Evolutionary conservation across 2,113 vertebrate species (phyloP).

Genomic region (Sinocyclocheilus anshuiensis): DNA sequence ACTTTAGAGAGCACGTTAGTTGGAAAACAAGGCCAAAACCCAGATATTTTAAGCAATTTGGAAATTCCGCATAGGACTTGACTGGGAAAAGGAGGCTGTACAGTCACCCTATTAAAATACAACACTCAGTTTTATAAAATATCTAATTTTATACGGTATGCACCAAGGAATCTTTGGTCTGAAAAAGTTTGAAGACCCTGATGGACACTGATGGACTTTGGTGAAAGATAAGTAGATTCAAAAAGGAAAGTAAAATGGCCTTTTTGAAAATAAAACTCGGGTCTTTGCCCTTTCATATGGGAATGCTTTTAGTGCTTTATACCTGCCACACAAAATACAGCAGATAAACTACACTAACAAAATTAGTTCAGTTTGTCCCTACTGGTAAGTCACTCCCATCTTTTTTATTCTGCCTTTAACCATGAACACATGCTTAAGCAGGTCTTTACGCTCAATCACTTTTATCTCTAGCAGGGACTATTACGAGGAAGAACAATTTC

Average conservation of each 20-base stretch:
- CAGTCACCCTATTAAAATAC: neutral
- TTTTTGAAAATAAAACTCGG: neutral
- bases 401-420: constrained; percentile 23
- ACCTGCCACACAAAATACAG: neutral
- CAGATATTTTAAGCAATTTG: neutral
- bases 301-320: neutral
- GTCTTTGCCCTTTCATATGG: neutral
- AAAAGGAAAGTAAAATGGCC: neutral
- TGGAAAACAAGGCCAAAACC: neutral
- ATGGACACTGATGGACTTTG: neutral
- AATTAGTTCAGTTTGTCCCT: constrained; percentile 26
- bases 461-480: constrained; percentile 55
- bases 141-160: neutral
- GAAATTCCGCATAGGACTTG: neutral
- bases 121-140: neutral
- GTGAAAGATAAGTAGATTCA: neutral
- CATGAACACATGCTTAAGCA: constrained; percentile 39
- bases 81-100: neutral
- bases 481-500: constrained; percentile 55
- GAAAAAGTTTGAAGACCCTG: neutral
- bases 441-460: constrained; percentile 46
- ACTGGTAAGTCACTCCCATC: neutral
- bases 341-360: neutral
- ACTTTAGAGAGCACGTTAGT: neutral
- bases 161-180: neutral